Conservation (phyloP, 2,888 invertebrate genomes). For the Trichogramma dendrolimi region DNA sequence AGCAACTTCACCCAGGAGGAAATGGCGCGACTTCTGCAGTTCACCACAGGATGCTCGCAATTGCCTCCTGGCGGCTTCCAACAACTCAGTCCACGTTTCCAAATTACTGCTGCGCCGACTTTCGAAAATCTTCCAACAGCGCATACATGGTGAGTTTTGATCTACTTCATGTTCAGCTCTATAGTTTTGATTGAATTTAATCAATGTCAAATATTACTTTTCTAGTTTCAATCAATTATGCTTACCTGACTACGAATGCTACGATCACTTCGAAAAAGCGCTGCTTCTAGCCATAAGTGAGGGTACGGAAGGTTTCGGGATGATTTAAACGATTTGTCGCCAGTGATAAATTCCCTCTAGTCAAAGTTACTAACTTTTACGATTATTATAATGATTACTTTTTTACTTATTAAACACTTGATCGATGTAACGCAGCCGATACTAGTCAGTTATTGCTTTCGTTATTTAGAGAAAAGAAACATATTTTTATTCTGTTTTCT, state of each 20-base stretch:
- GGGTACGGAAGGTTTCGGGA: slow-evolving; percentile 90
- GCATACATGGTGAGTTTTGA: slow-evolving; percentile 72
- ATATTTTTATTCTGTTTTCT: too few species aligned
- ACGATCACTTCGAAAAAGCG: slow-evolving; percentile 88
- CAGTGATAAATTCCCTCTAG: slow-evolving; percentile 27
- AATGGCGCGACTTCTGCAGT: slow-evolving; percentile 87
- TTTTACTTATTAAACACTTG: slow-evolving; percentile 22
- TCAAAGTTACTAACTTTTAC: slow-evolving; percentile 27
- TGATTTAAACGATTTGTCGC: slow-evolving; percentile 54
- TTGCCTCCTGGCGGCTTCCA: slow-evolving; percentile 86
- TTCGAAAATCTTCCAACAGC: slow-evolving; percentile 90
- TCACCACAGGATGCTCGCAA: slow-evolving; percentile 89
- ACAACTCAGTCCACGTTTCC: slow-evolving; percentile 86
- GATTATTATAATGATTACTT: slow-evolving; percentile 16
- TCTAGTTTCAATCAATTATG: slow-evolving; percentile 87
- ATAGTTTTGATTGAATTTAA: not conserved
- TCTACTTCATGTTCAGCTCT: not conserved
- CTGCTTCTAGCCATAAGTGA: slow-evolving; percentile 89
- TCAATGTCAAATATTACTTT: slow-evolving; percentile 4
- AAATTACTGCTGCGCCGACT: slow-evolving; percentile 84
- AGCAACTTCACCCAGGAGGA: slow-evolving; percentile 87
- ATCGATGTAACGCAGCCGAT: not conserved
- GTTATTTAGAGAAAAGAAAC: too few species aligned
- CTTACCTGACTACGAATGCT: slow-evolving; percentile 89
- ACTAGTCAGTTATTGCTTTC: too few species aligned